Conservation (phyloP, 2,797 vertebrate genomes). For the Pantherophis vulpinus region DNA sequence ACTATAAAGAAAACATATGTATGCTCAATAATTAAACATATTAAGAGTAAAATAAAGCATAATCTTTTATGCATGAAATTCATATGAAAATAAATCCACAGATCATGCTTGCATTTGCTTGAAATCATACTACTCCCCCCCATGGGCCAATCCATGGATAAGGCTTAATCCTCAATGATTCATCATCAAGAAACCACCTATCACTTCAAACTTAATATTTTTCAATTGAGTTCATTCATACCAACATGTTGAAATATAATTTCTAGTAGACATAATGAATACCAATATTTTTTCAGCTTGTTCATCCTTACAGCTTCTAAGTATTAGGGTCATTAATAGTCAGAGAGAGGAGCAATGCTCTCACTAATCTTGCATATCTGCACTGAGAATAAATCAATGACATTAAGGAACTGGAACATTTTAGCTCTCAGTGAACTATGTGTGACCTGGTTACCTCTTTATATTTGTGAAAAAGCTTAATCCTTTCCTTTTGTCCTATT, state of each 20-base stretch:
- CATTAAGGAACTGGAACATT: not conserved
- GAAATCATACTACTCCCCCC: not conserved
- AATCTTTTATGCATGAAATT: not conserved
- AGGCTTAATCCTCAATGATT: not conserved
- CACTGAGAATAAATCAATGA: not conserved
- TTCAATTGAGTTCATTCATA: not conserved
- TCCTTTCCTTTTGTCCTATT: slow-evolving; percentile 1
- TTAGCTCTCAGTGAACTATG: not conserved
- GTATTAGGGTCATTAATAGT: not conserved
- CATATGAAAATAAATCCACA: not conserved
- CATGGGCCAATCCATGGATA: not conserved
- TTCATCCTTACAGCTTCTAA: not conserved
- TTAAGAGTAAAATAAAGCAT: not conserved
- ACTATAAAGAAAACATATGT: slow-evolving; percentile 48
- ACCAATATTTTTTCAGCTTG: not conserved
- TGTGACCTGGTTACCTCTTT: slow-evolving; percentile 9
- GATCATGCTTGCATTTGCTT: not conserved
- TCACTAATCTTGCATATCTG: not conserved
- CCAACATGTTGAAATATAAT: not conserved
- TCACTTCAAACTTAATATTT: not conserved
- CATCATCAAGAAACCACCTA: not conserved
- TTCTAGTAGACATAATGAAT: not conserved
- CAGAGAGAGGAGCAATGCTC: not conserved
- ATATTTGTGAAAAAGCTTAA: not conserved
- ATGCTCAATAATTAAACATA: not conserved